Percentiles rank a stretch among this genome's conserved stretches.
Conservation (phyloP, 2,888 invertebrate species). For the Drosophila yooni region DNA sequence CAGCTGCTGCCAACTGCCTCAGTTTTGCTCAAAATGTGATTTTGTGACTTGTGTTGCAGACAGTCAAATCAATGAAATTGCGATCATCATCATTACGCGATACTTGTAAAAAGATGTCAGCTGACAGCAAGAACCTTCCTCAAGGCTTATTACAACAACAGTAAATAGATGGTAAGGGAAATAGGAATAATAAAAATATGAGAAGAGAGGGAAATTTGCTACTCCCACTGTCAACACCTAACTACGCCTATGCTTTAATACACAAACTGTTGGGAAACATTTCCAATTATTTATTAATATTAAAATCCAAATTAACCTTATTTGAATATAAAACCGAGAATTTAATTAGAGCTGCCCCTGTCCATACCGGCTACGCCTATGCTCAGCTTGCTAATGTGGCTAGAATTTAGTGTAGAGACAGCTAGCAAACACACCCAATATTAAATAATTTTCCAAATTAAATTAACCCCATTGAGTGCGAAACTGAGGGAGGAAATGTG, state of each 20-base stretch:
- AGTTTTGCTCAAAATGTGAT: not conserved
- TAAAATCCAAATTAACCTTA: not conserved
- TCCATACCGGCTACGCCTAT: not conserved
- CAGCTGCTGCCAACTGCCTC: slow-evolving; percentile 7
- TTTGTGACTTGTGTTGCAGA: not conserved
- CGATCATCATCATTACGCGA: slow-evolving; percentile 4
- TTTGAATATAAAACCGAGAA: not conserved
- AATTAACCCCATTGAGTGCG: not conserved
- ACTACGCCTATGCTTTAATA: not conserved
- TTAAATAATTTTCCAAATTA: not conserved
- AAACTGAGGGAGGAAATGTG: not conserved
- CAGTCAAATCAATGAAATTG: slow-evolving; percentile 1
- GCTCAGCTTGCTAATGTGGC: too few relatives aligned
- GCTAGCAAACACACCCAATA: not conserved
- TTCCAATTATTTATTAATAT: not conserved
- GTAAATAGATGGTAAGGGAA: not conserved
- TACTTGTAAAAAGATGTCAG: not conserved
- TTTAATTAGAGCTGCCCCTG: not conserved
- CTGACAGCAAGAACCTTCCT: not conserved
- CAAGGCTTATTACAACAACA: not conserved
- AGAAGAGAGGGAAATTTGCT: not conserved
- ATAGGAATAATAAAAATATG: not conserved
- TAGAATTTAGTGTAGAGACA: not conserved
- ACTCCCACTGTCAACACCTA: not conserved
- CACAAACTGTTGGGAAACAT: not conserved